Base-by-base conservation (phyloP, 2,888 invertebrate species). In the Nemotelus pantherinus region DNA sequence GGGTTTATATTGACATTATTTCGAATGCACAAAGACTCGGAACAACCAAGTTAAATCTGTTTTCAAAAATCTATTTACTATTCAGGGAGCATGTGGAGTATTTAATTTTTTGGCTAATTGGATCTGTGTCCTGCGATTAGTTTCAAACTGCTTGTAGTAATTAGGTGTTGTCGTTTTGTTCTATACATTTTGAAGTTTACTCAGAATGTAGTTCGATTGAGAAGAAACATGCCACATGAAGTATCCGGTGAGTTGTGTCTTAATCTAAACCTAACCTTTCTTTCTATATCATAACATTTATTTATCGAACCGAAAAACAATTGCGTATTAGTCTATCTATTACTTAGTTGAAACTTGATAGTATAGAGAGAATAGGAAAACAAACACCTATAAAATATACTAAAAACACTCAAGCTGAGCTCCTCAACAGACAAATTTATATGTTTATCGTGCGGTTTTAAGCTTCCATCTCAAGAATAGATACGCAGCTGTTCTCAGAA, bases 381-480 rank as follows among this genome's bases (percentile, higher is more conserved):
- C 55, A 70, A 70, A 70, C 44, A 50, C 53, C 70, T 70, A 53
- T 53, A 3, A 70, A 48, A 55, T 10, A 53, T 70, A 43, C 6
- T 48, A 43, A 50, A n/a, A 25, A 70, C 25, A 53, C 43, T 3
- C 25, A 41, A 60, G 41, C 60, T 25, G 25, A 60, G 41, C 65
- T 9, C 68, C 43, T 50, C 10, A 68, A n/a, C 47, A 65, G 47
- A 65, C 7, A 1, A 63, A 63, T 41, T 39, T 39, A 63, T 39
- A 63, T 63, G 43, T 83, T 89, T 93, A 95, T 89, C 93, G 92
- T 77, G 93, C 91, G 79, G 93, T 91, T 85, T 93, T 93, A 78
- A 95, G 90, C 84, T 96, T 96, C 95, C 95, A 95, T 81, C 94
- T 91, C 60, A 96, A 90, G 89, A 96, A 95, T 77, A 95, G 88